Percentiles rank a stretch among this genome's conserved stretches.
phyloP scores from a whole-genome alignment of 1,140 invertebrate species.

The Temnothorax nylanderi region DNA sequence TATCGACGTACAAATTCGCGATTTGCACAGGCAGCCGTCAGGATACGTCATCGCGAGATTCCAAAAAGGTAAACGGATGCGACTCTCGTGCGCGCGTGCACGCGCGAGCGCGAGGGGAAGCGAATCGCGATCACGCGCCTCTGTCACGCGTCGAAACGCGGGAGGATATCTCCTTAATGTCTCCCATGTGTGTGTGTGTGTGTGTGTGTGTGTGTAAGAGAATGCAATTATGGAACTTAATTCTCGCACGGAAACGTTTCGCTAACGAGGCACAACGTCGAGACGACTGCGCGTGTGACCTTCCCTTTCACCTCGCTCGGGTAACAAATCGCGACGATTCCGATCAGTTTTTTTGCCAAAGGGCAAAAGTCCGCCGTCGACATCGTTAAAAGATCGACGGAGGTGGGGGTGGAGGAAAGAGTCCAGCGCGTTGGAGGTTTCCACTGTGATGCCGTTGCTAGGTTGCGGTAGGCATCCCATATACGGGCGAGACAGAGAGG shows the following conservation, averaged over 20 bases:
- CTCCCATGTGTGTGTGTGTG: too few relatives aligned
- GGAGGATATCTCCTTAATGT: too few relatives aligned
- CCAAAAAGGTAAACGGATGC: slow-evolving; percentile 17
- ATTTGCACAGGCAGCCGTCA: slow-evolving; percentile 26
- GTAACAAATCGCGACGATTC: neutral
- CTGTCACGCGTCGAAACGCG: neutral
- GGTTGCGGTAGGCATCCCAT: slow-evolving; percentile 23
- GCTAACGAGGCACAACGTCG: neutral
- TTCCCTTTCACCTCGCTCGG: neutral
- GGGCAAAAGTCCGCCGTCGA: neutral
- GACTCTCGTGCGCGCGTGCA: neutral
- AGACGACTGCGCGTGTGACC: neutral
- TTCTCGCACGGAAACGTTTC: neutral
- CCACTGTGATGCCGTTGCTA: slow-evolving; percentile 50
- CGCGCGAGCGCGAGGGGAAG: neutral
- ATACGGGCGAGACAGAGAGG: neutral
- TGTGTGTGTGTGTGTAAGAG: neutral
- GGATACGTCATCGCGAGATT: slow-evolving; percentile 38
- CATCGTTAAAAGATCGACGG: slow-evolving; percentile 4
- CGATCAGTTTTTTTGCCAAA: neutral
- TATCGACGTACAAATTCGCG: slow-evolving; percentile 41
- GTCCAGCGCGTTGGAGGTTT: neutral
- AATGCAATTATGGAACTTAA: neutral
- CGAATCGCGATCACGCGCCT: slow-evolving; percentile 25
- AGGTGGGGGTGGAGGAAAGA: neutral